Evolutionary conservation across 2,797 vertebrate genomes (phyloP).

Genomic region (Macrochelys suwanniensis): DNA sequence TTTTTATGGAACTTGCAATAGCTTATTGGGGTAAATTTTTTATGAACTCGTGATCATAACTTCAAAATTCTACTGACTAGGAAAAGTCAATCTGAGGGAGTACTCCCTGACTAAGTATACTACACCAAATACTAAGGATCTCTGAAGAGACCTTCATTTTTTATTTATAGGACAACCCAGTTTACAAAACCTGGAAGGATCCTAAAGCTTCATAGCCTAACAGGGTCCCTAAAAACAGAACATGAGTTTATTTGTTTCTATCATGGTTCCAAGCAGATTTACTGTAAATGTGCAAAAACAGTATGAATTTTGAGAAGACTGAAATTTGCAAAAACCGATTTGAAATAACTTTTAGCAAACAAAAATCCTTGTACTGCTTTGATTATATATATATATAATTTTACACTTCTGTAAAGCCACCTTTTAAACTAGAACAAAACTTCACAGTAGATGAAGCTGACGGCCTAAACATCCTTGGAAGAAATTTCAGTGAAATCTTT

Average conservation of each 20-base stretch:
- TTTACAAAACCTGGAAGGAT: not conserved
- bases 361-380: not conserved
- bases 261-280: not conserved
- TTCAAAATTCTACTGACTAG: not conserved
- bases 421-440: not conserved
- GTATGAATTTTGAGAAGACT: not conserved
- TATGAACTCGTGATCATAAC: not conserved
- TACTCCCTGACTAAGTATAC: not conserved
- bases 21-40: not conserved
- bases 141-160: not conserved
- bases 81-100: not conserved
- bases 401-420: not conserved
- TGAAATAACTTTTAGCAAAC: not conserved
- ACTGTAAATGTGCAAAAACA: not conserved
- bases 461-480: not conserved
- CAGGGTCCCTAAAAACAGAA: not conserved
- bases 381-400: fast-evolving
- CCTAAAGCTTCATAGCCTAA: not conserved
- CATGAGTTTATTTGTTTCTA: not conserved
- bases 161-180: not conserved
- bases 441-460: not conserved
- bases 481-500: not conserved
- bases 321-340: not conserved
- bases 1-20: not conserved
- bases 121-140: not conserved